Percentiles rank a stretch among this genome's conserved stretches.
phyloP scores from a whole-genome alignment of 2,113 vertebrate species.

The Leiothrix lutea region DNA sequence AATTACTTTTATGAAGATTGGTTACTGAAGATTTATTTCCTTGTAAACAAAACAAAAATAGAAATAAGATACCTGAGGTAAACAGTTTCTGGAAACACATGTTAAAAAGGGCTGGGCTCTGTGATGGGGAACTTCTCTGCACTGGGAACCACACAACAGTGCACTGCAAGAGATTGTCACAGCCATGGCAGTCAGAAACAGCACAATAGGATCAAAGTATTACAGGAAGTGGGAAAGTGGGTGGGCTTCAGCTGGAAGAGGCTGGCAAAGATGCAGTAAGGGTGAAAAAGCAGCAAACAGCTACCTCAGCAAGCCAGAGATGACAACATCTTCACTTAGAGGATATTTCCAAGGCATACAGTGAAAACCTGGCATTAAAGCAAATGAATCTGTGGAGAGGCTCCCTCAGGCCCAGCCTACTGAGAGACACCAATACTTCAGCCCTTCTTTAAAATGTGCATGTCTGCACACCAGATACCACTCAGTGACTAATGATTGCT shows the following conservation, averaged over 20 bases:
- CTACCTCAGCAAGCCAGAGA: neutral
- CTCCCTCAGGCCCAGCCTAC: neutral
- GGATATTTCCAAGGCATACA: neutral
- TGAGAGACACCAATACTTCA: neutral
- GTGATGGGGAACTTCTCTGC: neutral
- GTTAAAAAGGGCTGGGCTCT: neutral
- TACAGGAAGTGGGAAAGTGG: neutral
- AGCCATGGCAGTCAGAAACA: neutral
- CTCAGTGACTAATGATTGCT: neutral
- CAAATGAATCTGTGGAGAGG: neutral
- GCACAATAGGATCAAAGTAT: neutral
- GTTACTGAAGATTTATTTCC: neutral
- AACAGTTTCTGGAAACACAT: neutral
- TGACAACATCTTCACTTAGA: neutral
- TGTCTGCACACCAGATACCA: neutral
- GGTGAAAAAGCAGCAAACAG: neutral
- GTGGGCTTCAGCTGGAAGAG: neutral
- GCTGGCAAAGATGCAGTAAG: neutral
- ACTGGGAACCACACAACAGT: accelerated
- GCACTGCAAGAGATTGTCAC: neutral
- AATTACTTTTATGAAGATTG: neutral
- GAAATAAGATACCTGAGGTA: neutral
- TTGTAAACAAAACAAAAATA: neutral
- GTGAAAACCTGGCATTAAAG: neutral
- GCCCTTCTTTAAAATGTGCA: neutral